Evolutionary conservation across 2,888 invertebrate genomes (phyloP), one percentile per base, ranked within the genome.

Genomic region (Pseudococcus longispinus): DNA sequence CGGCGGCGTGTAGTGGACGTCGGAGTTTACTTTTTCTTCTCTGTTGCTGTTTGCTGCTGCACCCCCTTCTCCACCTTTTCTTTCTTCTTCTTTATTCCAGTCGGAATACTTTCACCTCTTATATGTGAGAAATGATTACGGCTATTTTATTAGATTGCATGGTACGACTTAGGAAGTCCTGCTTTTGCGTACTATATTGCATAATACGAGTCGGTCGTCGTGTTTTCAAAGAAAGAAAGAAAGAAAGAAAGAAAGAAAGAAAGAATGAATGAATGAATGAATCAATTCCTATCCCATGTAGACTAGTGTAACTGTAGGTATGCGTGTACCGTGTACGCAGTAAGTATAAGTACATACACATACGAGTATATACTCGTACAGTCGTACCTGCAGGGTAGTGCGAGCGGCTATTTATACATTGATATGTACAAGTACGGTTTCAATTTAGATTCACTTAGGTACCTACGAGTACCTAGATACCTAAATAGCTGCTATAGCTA

Each of bases 41-140:
- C 44, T 46, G 44, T 13, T 46, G 44, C 44, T 46, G 13, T 13
- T 46, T 9, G 44, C 44, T 46, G 44, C 44, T 13, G 37, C 37
- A 37, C 44, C 44, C 13, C 44, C 44, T 13, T 15, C 44, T 13
- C 13, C 44, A 11, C 13, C 44, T 9, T 1, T 13, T 13, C 44
- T 9, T 9, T 13, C 44, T 32, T 70, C n/a, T 74, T 74, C 37
- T 74, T 74, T n/a, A 74, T 74, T 74, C 74, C 74, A 74, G 74
- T 74, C 37, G 74, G n/a, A 74, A 74, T 74, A 74, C 74, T 74
- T 74, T 74, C 74, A 74, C 74, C 37, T 29, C 74, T 74, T 74
- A 32, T 74, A 74, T 74, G 37, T 37, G 74, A 74, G 74, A 74
- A 74, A 74, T 32, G 74, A 74, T 74, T 74, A 74, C 37, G 37